Evolutionary conservation across 2,797 vertebrate genomes (phyloP).

Genomic region (Rhynchotus rufescens): DNA sequence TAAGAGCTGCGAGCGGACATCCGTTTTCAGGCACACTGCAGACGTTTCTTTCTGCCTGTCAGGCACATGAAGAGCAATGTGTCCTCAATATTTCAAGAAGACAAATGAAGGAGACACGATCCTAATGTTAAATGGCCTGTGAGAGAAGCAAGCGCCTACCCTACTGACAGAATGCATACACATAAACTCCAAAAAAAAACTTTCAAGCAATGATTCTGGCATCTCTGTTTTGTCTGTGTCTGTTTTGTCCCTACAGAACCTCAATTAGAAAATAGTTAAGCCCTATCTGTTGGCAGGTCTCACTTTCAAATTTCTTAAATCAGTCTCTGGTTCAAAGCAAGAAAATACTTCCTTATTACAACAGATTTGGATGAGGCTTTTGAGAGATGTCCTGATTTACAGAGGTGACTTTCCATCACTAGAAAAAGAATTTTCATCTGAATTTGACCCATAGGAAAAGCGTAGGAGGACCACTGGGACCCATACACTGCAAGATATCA

Average conservation of each 20-base stretch:
- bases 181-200: not conserved
- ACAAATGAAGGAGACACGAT: slow-evolving; percentile 50
- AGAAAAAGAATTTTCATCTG: not conserved
- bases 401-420: not conserved
- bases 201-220: not conserved
- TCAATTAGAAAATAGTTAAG: not conserved
- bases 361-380: not conserved
- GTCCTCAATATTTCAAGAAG: slow-evolving; percentile 49
- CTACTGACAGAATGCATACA: slow-evolving; percentile 11
- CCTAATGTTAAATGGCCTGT: slow-evolving; percentile 27
- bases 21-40: slow-evolving; percentile 17
- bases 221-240: not conserved
- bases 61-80: slow-evolving; percentile 26
- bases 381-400: not conserved
- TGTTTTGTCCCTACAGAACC: not conserved
- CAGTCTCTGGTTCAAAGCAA: not conserved
- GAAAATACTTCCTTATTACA: not conserved
- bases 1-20: not conserved
- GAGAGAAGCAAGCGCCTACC: slow-evolving; percentile 22
- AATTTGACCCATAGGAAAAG: not conserved
- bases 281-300: not conserved
- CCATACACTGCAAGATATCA: not conserved
- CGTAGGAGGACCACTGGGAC: not conserved
- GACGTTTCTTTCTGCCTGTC: slow-evolving; percentile 39
- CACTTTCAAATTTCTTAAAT: not conserved